phyloP scores from a whole-genome alignment of 2,888 invertebrate species.

The Tupiocoris notatus region DNA sequence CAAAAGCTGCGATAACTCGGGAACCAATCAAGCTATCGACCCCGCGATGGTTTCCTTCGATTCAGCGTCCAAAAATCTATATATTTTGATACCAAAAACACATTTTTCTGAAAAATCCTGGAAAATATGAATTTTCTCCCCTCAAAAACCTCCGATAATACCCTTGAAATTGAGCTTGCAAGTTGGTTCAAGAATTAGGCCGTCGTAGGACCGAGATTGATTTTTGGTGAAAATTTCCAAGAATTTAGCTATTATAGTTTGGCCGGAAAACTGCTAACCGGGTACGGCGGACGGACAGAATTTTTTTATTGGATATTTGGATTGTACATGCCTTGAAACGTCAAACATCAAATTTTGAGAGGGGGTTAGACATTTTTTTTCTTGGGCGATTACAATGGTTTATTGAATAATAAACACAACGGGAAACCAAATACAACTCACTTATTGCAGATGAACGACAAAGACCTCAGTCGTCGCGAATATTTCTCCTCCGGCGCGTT shows the following conservation, averaged over 20 bases:
- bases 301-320: too few relatives aligned
- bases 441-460: slow-evolving; percentile 64
- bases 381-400: neutral
- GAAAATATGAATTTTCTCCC: neutral
- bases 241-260: neutral
- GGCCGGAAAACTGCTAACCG: too few relatives aligned
- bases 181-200: neutral
- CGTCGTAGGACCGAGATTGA: neutral
- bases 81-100: neutral
- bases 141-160: neutral
- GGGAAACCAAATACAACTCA: slow-evolving; percentile 54
- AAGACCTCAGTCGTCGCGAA: slow-evolving; percentile 61
- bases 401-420: neutral
- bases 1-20: neutral
- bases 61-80: neutral
- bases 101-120: neutral
- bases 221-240: neutral
- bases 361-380: neutral
- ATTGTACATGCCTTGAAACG: too few relatives aligned
- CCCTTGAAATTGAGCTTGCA: neutral
- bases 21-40: neutral
- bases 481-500: slow-evolving; percentile 27
- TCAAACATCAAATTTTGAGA: too few relatives aligned
- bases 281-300: too few relatives aligned
- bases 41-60: neutral